Base-by-base conservation (phyloP, 2,888 invertebrate genomes). In the Therioaphis trifolii region DNA sequence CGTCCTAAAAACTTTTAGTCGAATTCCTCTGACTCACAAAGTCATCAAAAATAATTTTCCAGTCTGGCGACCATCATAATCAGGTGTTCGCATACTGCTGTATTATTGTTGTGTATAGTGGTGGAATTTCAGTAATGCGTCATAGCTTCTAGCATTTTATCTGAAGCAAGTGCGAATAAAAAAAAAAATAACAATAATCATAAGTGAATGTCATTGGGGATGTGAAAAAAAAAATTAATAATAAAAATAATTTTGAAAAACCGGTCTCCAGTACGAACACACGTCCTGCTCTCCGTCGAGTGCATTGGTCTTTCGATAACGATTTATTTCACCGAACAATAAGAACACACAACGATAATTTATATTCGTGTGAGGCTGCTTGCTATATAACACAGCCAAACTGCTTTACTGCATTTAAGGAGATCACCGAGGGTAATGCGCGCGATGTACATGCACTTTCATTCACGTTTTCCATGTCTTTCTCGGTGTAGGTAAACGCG, bases 171-270 rank as follows among this genome's bases (percentile, higher is more conserved):
- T 46, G 63, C n/a, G 4, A 61, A 76, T 27, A 40, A 55, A 14
- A 72, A 40, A 29, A 18, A n/a, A 43, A 69, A 11, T 27, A 29
- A n/a, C n/a, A 52, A 29, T 21, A 15, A 27, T n/a, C 49, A 55
- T 46, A 76, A 63, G n/a, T n/a, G 27, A 76, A 76, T 49, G 63
- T 29, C 63, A 63, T 76, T 11, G 29, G 63, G 76, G 61, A 63
- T 63, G 76, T 46, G 24, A 27, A 58, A 75, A 75, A 58, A 63
- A 5, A 58, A 24, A 2, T 15, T 35, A 58, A 58, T 24, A 24
- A 24, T 43, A 58, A 75, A 43, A 75, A 61, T 75, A 40, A 43
- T 40, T 43, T 75, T 58, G 24, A 75, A 61, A 75, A 75, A 58
- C 75, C 75, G 75, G 75, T 75, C 40, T 55, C 9, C 12, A 1